Conservation (phyloP, 2,888 invertebrate genomes). For the Cephus rjabovi region DNA sequence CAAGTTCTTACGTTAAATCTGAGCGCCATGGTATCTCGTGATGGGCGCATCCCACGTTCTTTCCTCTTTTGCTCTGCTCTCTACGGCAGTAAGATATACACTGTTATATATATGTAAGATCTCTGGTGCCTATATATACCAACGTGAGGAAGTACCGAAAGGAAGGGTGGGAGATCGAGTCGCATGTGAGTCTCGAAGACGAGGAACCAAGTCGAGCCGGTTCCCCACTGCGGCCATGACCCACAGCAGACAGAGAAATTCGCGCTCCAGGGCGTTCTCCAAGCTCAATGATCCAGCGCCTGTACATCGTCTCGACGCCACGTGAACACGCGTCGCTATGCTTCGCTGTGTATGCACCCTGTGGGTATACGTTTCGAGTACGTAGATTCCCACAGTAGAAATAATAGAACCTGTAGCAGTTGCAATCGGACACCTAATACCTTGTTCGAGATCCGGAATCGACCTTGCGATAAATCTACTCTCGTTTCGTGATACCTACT, state of each 20-base stretch:
- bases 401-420: background rate
- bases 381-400: background rate
- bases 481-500: background rate
- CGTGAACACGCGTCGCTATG: background rate
- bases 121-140: conserved; percentile 55
- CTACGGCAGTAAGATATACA: conserved; percentile 42
- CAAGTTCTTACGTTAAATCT: conserved; percentile 44
- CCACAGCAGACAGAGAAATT: conserved; percentile 55
- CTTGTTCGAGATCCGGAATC: background rate
- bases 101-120: conserved; percentile 59
- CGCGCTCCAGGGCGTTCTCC: conserved; percentile 45
- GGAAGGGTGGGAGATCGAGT: conserved; percentile 25
- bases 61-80: conserved; percentile 28
- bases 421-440: background rate
- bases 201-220: conserved; percentile 29
- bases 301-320: background rate
- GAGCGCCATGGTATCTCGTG: conserved; percentile 39
- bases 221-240: conserved; percentile 46
- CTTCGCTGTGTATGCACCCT: background rate
- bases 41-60: conserved; percentile 26
- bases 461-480: background rate
- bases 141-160: conserved; percentile 50
- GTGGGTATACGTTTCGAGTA: background rate
- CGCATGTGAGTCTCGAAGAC: conserved; percentile 25
- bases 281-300: conserved; percentile 3